These are phyloP conservation scores for Apus apus DNA, from an alignment of 2,113 vertebrate genomes.

Conservation along the genomic window DNA sequence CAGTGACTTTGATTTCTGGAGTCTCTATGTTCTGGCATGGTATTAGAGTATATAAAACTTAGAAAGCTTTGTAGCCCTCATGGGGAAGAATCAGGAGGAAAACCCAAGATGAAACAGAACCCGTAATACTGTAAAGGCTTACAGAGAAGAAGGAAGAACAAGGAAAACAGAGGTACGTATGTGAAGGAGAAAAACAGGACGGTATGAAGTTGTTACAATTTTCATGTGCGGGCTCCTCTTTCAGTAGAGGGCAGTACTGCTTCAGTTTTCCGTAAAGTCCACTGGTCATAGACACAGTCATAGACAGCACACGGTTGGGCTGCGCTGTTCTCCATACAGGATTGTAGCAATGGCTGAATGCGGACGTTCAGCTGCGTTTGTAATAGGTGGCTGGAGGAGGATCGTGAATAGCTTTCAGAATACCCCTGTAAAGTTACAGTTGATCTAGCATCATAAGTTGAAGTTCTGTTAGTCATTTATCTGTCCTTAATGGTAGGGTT, in stretches of 20 bases:
- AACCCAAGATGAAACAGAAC: background rate
- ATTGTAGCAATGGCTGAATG: background rate
- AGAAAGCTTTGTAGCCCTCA: background rate
- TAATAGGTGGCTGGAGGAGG: background rate
- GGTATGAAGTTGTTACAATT: rapidly evolving
- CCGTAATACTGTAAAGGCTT: background rate
- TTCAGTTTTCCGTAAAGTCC: background rate
- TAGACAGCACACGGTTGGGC: background rate
- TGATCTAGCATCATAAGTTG: background rate
- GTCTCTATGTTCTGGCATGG: background rate
- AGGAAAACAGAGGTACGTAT: rapidly evolving
- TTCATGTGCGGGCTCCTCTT: background rate
- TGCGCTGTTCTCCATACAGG: background rate
- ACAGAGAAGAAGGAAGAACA: background rate
- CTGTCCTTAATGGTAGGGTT: background rate
- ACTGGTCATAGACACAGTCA: rapidly evolving
- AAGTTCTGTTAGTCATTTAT: background rate
- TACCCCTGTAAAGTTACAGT: background rate
- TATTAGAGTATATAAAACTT: background rate
- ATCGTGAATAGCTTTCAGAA: background rate
- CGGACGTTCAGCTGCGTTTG: background rate
- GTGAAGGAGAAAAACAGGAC: background rate
- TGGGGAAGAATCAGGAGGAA: background rate
- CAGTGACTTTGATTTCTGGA: background rate
- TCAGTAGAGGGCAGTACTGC: slow-evolving; percentile 51